phyloP scores from a whole-genome alignment of 2,888 invertebrate genomes.

The Zygogramma bicolorata region DNA sequence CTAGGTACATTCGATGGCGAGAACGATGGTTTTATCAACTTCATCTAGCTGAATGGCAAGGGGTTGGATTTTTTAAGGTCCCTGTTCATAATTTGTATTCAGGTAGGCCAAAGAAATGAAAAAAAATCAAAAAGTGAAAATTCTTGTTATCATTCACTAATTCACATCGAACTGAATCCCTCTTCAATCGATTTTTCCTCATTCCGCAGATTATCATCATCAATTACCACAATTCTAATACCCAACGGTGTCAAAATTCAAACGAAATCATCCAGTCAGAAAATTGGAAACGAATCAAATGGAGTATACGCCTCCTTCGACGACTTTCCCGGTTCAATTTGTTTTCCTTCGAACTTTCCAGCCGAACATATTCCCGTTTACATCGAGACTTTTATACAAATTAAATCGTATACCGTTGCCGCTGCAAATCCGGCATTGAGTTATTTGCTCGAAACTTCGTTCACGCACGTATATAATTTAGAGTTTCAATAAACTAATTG shows the following conservation, averaged over 20 bases:
- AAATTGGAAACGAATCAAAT: background rate
- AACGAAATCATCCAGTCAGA: background rate
- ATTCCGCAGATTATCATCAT: background rate
- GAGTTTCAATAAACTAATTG: slow-evolving; percentile 13
- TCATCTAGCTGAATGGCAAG: no score
- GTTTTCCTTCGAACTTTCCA: background rate
- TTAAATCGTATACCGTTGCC: slow-evolving; percentile 1
- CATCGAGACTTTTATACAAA: background rate
- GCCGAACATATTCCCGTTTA: background rate
- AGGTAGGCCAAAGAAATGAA: no score
- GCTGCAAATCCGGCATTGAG: slow-evolving; percentile 1
- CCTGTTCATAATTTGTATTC: no score
- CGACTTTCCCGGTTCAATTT: background rate
- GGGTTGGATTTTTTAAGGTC: no score
- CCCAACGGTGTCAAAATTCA: no score
- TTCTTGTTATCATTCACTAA: no score
- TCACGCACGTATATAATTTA: slow-evolving; percentile 6
- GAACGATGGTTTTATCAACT: no score
- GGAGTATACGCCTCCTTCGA: background rate
- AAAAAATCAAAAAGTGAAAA: no score
- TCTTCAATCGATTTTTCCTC: background rate
- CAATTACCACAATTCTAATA: background rate
- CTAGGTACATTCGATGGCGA: no score
- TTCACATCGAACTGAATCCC: background rate
- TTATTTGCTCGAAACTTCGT: background rate